Evolutionary conservation across 1,140 invertebrate species (phyloP), one percentile per base, ranked within the genome.

Genomic region (Anadara kagoshimensis): DNA sequence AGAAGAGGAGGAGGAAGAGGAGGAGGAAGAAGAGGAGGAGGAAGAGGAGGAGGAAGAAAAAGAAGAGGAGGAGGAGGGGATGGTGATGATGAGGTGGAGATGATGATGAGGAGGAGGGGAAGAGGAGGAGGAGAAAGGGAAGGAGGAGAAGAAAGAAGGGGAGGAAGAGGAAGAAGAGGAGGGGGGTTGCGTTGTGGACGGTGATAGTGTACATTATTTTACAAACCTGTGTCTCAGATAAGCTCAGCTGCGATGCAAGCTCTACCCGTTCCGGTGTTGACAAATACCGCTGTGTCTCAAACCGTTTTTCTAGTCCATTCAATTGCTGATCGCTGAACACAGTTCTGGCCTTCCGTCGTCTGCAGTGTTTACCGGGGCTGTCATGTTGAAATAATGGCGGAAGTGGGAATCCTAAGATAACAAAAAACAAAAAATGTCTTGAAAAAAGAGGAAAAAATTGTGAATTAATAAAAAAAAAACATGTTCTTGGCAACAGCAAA

Each of bases 241-340:
- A 77, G 61, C 79, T 87, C 1, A 89, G 84, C 29, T 89, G 88
- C 7, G 82, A 82, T 5, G 88, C 88, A 20, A 89, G 76, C 63
- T 89, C 88, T n/a, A 89, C 86, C 68, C 88, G 78, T 71, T 89
- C 88, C 24, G 98, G 98, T 0, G 98, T 99, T 14, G 96, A 98
- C 3, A 99, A 91, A 89, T 99, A 99, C 45, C 97, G 92, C 88
- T 99, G 98, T 0, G 94, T 93, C 84, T 99, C 97, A 86, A 99
- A 99, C 43, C 97, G 91, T 83, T 98, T 97, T 88, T 99, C 98
- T 69, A 91, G 73, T 20, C 90, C 85, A 43, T 86, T 88, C 36
- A 90, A 69, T 69, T 90, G 89, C 63, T 97, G 95, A 87, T 99
- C 98, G 64, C 97, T 98, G 90, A 99, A 99, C 1, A 99, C 98